Evolutionary conservation across 2,113 vertebrate genomes (phyloP).

Genomic region (Cervus canadensis): DNA sequence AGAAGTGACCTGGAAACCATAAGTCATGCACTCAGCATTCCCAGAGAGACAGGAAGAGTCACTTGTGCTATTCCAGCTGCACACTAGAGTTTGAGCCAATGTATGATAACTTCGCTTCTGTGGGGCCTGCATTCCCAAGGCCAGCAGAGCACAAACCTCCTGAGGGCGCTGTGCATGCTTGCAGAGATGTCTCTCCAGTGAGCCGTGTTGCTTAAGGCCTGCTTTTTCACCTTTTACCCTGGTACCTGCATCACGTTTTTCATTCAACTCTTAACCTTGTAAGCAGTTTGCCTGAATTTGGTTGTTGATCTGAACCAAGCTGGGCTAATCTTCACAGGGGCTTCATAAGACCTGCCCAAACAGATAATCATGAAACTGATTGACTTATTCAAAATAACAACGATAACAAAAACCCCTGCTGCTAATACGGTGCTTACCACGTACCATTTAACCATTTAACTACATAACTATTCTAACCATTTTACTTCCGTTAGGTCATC

Average conservation of each 20-base stretch:
- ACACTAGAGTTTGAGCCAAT: neutral
- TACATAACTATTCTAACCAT: neutral
- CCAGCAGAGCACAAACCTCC: neutral
- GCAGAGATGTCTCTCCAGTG: neutral
- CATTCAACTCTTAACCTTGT: neutral
- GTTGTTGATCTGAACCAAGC: neutral
- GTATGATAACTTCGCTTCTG: neutral
- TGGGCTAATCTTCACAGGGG: neutral
- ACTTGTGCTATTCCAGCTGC: neutral
- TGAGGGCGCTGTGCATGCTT: neutral
- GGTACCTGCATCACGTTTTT: neutral
- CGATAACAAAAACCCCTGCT: neutral
- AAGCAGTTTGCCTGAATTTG: neutral
- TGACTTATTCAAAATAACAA: neutral
- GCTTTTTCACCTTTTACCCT: neutral
- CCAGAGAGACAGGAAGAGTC: neutral
- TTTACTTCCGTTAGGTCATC: neutral
- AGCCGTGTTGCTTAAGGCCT: neutral
- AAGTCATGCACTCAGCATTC: neutral
- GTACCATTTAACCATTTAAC: no score
- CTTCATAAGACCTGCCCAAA: neutral
- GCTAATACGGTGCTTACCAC: neutral
- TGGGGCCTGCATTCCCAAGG: neutral
- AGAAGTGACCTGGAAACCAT: neutral
- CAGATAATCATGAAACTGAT: neutral